Conservation (phyloP, 2,797 vertebrate genomes). For the Hemitrygon akajei region DNA sequence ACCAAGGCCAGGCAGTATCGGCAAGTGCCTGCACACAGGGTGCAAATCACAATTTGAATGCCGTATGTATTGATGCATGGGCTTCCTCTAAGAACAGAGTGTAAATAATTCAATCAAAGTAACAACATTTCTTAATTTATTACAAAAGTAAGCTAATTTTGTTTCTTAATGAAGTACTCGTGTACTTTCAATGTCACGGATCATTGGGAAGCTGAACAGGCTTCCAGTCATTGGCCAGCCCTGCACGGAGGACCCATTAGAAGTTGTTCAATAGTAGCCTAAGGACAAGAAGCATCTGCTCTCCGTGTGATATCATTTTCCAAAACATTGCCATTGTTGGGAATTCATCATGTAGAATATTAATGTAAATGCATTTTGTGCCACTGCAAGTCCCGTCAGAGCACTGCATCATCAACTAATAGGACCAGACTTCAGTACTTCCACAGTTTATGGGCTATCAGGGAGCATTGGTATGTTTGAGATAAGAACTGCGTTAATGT, state of each 20-base stretch:
- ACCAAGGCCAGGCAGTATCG: not conserved
- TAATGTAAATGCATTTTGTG: not conserved
- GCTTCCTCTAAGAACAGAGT: not conserved
- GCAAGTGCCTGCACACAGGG: not conserved
- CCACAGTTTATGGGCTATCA: not conserved
- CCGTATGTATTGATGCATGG: not conserved
- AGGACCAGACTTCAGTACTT: not conserved
- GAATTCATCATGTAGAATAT: not conserved
- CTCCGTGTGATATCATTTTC: not conserved
- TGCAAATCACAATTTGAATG: not conserved
- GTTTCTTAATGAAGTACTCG: not conserved
- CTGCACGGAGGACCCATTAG: not conserved
- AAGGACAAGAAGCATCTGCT: conserved; percentile 20
- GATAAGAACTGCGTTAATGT: not conserved
- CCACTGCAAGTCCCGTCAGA: not conserved
- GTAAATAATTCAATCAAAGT: not conserved
- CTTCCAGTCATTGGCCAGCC: not conserved
- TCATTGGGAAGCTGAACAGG: not conserved
- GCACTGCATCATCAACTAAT: not conserved
- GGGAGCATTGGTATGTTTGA: not conserved
- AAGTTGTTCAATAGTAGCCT: not conserved
- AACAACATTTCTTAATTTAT: not conserved
- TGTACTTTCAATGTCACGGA: not conserved
- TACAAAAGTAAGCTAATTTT: not conserved
- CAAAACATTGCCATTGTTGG: not conserved